A percentile compares a stretch with the other conserved stretches of the same genome.
Evolutionary conservation across 2,888 invertebrate species (phyloP).

Genomic region (Apomyelois bistriatella): DNA sequence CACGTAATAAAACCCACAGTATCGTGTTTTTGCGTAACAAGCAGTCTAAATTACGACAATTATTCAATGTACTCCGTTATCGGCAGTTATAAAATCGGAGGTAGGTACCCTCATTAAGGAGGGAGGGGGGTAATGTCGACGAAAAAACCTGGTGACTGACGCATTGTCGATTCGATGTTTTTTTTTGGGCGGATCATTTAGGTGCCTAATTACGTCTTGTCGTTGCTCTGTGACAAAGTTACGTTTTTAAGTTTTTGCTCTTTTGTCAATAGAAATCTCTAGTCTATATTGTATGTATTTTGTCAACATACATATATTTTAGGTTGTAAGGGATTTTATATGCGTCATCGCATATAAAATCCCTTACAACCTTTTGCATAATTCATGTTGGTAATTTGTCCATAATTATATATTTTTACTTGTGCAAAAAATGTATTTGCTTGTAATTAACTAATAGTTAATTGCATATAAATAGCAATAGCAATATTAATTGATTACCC

Average conservation of each 20-base stretch:
- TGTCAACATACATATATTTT: not conserved
- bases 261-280: not conserved
- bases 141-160: constrained; percentile 6
- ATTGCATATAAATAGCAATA: no score
- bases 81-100: constrained; percentile 70
- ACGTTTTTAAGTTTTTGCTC: no score
- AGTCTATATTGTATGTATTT: not conserved
- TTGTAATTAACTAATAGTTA: no score
- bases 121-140: constrained; percentile 31
- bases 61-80: constrained; percentile 75
- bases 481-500: no score
- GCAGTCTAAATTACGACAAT: constrained; percentile 74
- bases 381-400: no score
- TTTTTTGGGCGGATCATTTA: constrained; percentile 1
- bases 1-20: constrained; percentile 60
- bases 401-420: no score
- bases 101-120: constrained; percentile 60
- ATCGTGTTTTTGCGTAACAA: constrained; percentile 71
- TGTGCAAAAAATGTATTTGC: no score
- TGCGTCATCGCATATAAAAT: no score
- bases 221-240: no score
- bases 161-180: constrained; percentile 9
- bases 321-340: no score
- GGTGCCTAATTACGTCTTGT: not conserved
- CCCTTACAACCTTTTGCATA: no score